Evolutionary conservation across 2,113 vertebrate genomes (phyloP).

Genomic region (Bos taurus): DNA sequence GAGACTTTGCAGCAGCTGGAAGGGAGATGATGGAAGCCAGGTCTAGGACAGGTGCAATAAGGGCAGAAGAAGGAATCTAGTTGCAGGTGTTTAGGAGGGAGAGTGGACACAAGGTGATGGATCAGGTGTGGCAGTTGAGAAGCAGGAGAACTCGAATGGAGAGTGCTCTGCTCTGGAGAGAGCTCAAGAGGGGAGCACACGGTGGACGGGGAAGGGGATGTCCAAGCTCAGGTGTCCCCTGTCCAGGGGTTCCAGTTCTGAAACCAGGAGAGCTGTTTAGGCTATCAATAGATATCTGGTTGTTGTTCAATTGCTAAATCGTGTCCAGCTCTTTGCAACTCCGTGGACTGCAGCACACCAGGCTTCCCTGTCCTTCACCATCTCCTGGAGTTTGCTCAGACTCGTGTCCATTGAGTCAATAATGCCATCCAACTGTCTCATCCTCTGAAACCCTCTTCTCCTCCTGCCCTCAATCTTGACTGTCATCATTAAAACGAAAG

Average conservation of each 20-base stretch:
- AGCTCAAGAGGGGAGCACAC: too few relatives aligned
- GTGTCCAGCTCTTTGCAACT: neutral
- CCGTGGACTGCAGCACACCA: neutral
- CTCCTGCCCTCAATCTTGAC: neutral
- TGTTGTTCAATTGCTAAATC: neutral
- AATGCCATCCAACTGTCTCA: neutral
- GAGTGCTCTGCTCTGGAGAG: neutral
- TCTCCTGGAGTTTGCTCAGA: neutral
- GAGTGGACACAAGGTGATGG: neutral
- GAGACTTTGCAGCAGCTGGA: neutral
- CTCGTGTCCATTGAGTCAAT: neutral
- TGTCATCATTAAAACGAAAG: neutral
- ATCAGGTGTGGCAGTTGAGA: neutral
- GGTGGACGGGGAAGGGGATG: neutral
- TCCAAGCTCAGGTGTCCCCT: neutral
- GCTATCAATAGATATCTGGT: neutral
- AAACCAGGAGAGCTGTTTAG: neutral
- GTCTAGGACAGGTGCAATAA: neutral
- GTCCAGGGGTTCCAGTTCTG: neutral
- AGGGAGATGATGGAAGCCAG: neutral
- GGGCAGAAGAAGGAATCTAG: neutral
- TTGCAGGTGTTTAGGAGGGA: neutral
- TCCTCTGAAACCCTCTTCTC: neutral
- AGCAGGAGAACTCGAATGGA: neutral
- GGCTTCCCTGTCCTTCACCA: neutral